Base-by-base conservation (phyloP, 2,888 invertebrate genomes). In the Drosophila longiperda region DNA sequence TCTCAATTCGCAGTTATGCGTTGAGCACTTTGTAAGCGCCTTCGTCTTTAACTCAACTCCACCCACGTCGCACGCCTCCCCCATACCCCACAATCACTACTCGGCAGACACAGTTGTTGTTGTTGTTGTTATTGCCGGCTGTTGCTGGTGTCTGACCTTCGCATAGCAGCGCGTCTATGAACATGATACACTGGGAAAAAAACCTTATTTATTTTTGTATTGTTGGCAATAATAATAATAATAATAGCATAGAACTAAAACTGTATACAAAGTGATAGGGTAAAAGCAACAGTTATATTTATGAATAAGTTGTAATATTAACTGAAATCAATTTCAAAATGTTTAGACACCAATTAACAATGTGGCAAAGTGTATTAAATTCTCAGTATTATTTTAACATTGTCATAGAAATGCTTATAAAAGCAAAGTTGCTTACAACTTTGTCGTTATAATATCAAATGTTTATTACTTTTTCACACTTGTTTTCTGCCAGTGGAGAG, bases 81-180 rank as follows among this genome's bases (percentile, higher is more conserved):
- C 3, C 49, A n/a, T 9, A 8, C 9, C 17, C 12, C 1, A 49
- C 73, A 70, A 70, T 70, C 64, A 64, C 59, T 62, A 77, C 63
- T 66, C 69, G 70, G 74, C 74, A 78, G 78, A 68, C 65, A 70
- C 58, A 60, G 45, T 66, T 59, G 33, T 58, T 61, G 45, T 23
- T 58, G 53, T 26, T 67, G 52, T 49, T 67, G 42, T 23, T 53
- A 48, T 26, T 57, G 55, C 58, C n/a, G 59, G 61, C 40, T 75
- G 71, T 67, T 72, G 65, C 66, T 79, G 70, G 65, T 73, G 83
- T 82, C 48, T 76, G 87, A 85, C 84, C 84, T 85, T 85, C 84
- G 85, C 84, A 85, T 85, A 87, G 87, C 87, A 75, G 87, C 85
- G 87, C 87, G 84, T 84, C 78, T 84, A 83, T 83, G 73, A 84